Evolutionary conservation across 2,888 invertebrate genomes (phyloP), one percentile per base, ranked within the genome.

Genomic region (Zygaena filipendulae): DNA sequence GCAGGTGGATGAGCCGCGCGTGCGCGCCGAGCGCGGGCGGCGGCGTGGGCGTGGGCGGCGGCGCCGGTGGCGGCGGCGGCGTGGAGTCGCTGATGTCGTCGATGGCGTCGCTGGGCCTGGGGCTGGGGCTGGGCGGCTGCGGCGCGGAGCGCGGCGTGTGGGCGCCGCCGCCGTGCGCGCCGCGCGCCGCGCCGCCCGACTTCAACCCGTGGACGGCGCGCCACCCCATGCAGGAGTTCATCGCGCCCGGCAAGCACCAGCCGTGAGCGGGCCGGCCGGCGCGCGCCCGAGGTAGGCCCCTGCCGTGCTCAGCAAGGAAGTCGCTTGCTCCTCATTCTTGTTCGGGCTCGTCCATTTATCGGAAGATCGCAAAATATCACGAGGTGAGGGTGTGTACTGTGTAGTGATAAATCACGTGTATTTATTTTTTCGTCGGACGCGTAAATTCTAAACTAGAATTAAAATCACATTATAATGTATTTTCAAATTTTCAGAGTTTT

Each of bases 131-230:
- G 35, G 47, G 49, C 7, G 42, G 11, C 4, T 2, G 13, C 12
- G 22, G 16, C 18, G 2, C 24, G 22, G 30, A 21, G 18, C 48
- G 50, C 33, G 56, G 47, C 20, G 61, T 59, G 47, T 59, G 66
- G 64, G 56, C 57, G 18, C 57, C 59, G 27, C 53, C 53, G 10
- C 41, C 40, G 19, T 23, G 36, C 13, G 29, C 32, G 12, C 29
- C 37, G 19, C 36, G 35, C 27, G 36, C 41, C 20, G 31, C 32
- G 9, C 42, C 45, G 29, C 38, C 52, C 13, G 62, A 64, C 47
- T 77, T 69, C 55, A 74, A 77, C 53, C 69, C 68, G 7, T 77
- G 75, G 75, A 75, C 75, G 4, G 59, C 67, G 30, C 59, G 55
- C 13, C 67, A 68, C 35, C 77, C 75, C 36, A 55, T 75, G 40